phyloP scores from a whole-genome alignment of 1,140 invertebrate species.

The Apis mellifera region DNA sequence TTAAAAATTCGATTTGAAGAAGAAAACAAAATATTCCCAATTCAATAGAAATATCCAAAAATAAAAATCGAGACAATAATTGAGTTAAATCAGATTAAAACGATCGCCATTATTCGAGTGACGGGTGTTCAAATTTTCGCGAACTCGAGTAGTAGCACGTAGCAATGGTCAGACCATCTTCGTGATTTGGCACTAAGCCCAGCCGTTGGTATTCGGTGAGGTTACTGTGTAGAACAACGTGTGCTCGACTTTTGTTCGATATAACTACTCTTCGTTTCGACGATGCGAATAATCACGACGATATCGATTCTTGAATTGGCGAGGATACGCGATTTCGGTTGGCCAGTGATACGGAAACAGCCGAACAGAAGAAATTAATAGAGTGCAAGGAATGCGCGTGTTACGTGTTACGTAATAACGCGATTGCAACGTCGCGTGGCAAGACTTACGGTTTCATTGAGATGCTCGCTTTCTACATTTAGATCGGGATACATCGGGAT shows the following conservation, averaged over 20 bases:
- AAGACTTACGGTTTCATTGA: constrained; percentile 34
- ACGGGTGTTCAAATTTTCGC: constrained; percentile 15
- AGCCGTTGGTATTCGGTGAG: constrained; percentile 34
- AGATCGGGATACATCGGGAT: constrained; percentile 11
- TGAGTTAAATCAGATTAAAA: background rate
- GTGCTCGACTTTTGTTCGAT: constrained; percentile 55
- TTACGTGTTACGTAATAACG: constrained; percentile 32
- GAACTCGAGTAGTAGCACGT: background rate
- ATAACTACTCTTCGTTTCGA: constrained; percentile 10
- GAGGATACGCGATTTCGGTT: background rate
- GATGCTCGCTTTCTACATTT: constrained; percentile 32
- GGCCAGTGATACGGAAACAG: background rate
- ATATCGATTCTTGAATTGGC: no score
- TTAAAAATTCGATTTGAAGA: no score
- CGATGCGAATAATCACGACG: background rate
- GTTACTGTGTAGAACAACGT: constrained; percentile 29
- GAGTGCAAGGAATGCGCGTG: constrained; percentile 14
- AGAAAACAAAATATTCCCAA: no score
- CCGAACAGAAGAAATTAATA: constrained; percentile 19
- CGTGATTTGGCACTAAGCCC: constrained; percentile 33
- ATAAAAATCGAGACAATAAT: background rate
- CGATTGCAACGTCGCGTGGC: background rate
- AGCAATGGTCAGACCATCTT: constrained; percentile 38
- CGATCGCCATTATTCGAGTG: background rate
- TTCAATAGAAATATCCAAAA: no score